Percentiles rank a stretch among this genome's conserved stretches.
phyloP scores from a whole-genome alignment of 2,888 invertebrate genomes.

The Caenorhabditis auriculariae region DNA sequence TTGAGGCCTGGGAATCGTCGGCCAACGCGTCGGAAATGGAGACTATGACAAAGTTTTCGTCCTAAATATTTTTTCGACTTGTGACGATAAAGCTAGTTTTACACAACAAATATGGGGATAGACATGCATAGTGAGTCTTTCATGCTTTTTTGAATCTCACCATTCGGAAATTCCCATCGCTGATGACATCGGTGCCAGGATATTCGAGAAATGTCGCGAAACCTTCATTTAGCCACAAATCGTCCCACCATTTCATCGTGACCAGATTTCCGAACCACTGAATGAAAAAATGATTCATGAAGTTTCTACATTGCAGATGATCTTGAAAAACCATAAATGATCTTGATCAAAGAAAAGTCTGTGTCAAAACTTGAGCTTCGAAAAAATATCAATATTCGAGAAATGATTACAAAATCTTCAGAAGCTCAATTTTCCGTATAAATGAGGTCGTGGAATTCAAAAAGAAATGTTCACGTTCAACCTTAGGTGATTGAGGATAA shows the following conservation, averaged over 20 bases:
- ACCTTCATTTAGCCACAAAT: conserved; percentile 63
- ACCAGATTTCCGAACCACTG: conserved; percentile 65
- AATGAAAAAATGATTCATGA: conserved; percentile 66
- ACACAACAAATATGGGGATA: conserved; percentile 68
- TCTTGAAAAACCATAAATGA: too few relatives aligned
- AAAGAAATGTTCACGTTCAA: too few relatives aligned
- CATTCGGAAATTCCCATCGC: conserved; percentile 18
- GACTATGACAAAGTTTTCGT: conserved; percentile 79
- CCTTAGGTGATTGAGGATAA: too few relatives aligned
- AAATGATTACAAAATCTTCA: too few relatives aligned
- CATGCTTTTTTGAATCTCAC: conserved; percentile 27
- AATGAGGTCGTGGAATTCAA: too few relatives aligned
- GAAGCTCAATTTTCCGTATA: too few relatives aligned
- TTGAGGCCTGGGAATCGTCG: conserved; percentile 78
- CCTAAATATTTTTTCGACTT: conserved; percentile 77
- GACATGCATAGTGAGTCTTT: conserved; percentile 58
- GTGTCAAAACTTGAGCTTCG: too few relatives aligned
- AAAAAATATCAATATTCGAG: too few relatives aligned
- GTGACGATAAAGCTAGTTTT: conserved; percentile 74
- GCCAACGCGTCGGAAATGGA: conserved; percentile 66
- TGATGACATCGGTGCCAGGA: conserved; percentile 47
- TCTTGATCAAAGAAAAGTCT: too few relatives aligned
- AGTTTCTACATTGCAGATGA: too few relatives aligned
- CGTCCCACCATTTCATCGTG: conserved; percentile 64
- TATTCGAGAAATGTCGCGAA: conserved; percentile 56